Conservation (phyloP, 1,140 invertebrate genomes). For the Ectropis grisescens region DNA sequence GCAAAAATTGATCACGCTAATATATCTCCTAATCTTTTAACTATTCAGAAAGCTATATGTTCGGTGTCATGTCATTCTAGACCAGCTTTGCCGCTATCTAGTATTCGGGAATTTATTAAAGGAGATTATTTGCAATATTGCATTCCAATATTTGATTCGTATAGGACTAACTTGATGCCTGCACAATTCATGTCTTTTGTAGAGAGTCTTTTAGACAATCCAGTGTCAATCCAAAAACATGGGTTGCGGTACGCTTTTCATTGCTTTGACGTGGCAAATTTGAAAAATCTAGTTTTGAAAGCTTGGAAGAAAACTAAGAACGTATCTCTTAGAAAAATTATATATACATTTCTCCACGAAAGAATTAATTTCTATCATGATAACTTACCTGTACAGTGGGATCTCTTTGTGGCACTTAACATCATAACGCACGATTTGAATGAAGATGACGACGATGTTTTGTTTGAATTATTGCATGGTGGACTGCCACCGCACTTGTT, state of each 20-base stretch:
- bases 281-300: slow-evolving; percentile 21
- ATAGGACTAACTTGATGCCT: slow-evolving; percentile 24
- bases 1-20: slow-evolving; percentile 27
- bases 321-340: slow-evolving; percentile 27
- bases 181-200: slow-evolving; percentile 26
- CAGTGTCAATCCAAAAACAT: slow-evolving; percentile 42
- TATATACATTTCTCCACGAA: too few relatives aligned
- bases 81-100: slow-evolving; percentile 29
- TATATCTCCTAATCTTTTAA: slow-evolving; percentile 18
- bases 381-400: slow-evolving; percentile 8
- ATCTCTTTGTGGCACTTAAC: slow-evolving; percentile 22
- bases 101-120: slow-evolving; percentile 27
- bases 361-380: too few relatives aligned
- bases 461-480: slow-evolving; percentile 17
- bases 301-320: slow-evolving; percentile 39
- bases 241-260: slow-evolving; percentile 36
- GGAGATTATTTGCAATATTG: slow-evolving; percentile 39
- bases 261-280: slow-evolving; percentile 21
- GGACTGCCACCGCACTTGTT: slow-evolving; percentile 15
- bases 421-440: too few relatives aligned
- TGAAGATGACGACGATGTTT: slow-evolving; percentile 27
- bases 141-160: slow-evolving; percentile 34
- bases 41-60: slow-evolving; percentile 35
- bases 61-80: slow-evolving; percentile 26
- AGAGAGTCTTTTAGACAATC: slow-evolving; percentile 23